These are phyloP conservation scores for Poecilia wingei DNA, from an alignment of 2,797 vertebrate genomes.

Conservation along the genomic window DNA sequence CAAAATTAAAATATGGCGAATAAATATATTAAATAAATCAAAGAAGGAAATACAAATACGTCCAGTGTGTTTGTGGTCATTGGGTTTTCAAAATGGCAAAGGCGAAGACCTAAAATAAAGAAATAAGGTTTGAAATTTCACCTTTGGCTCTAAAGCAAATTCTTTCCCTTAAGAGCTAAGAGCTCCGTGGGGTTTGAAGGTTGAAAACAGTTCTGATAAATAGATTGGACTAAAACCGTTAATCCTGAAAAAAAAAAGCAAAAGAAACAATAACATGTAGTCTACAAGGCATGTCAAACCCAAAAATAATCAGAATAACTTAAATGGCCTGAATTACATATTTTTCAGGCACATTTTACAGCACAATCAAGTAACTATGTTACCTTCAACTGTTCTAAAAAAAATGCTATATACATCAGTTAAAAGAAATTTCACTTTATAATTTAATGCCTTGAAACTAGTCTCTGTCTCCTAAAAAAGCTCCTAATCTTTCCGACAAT, in stretches of 20 bases:
- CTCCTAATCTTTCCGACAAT: too few relatives aligned
- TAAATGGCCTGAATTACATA: not conserved
- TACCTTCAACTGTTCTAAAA: too few relatives aligned
- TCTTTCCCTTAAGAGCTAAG: not conserved
- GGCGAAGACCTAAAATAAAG: not conserved
- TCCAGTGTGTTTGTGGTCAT: not conserved
- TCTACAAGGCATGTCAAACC: not conserved
- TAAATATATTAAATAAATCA: not conserved
- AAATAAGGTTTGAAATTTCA: not conserved
- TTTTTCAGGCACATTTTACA: too few relatives aligned
- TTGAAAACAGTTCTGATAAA: not conserved
- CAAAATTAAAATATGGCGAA: not conserved
- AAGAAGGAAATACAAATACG: not conserved
- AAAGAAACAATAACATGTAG: not conserved
- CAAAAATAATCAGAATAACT: not conserved
- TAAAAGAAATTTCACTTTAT: too few relatives aligned
- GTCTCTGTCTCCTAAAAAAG: too few relatives aligned
- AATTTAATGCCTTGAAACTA: too few relatives aligned
- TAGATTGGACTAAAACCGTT: not conserved
- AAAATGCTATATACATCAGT: too few relatives aligned
- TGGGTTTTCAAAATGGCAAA: not conserved
- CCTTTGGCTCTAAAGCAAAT: not conserved
- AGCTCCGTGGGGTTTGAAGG: not conserved
- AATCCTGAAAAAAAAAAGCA: not conserved
- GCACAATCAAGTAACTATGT: too few relatives aligned